Evolutionary conservation across 2,888 invertebrate species (phyloP), one percentile per base, ranked within the genome.

Genomic region (Sericinus montela): DNA sequence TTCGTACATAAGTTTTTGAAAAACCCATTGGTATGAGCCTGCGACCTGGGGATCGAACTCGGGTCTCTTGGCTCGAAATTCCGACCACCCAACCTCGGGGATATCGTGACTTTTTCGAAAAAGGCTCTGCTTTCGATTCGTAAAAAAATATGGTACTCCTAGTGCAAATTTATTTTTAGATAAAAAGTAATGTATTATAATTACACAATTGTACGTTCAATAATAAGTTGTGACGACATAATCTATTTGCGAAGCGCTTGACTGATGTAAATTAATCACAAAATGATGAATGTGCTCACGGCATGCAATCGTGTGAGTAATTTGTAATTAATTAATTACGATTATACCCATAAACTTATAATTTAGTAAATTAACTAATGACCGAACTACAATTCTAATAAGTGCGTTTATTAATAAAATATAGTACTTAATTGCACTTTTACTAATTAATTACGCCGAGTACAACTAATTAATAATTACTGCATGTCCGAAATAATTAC

Each of bases 281-380:
- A 19, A 25, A 32, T 48, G 32, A 48, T 37, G 32, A 23, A 48
- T 23, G 14, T 5, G n/a, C 11, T 6, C 32, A 15, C 37, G 37
- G 11, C 43, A 48, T 38, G 43, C 43, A 43, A 25, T 38, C n/a
- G 23, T 38, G 15, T 43, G 16, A 44, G 23, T 16, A 29, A 43
- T 43, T n/a, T 25, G 38, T 42, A 30, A 43, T 16, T 43, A 32
- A 43, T 42, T 38, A 43, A 48, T 39, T 48, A 43, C 23, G 36
- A 35, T 40, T 41, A 47, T 6, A 28, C 36, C 10, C 41, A 29
- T 19, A 19, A 14, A 41, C 14, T 29, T 29, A 47, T 16, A 23
- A 35, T 36, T 36, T 41, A 0, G 29, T 11, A 19, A 19, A 47
- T 25, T 25, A 29, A 2, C 3, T 19, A 19, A 19, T 28, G 13